Percentiles rank a stretch among this genome's conserved stretches.
Evolutionary conservation across 2,797 vertebrate species (phyloP).

Genomic region (Clarias laeviceps): DNA sequence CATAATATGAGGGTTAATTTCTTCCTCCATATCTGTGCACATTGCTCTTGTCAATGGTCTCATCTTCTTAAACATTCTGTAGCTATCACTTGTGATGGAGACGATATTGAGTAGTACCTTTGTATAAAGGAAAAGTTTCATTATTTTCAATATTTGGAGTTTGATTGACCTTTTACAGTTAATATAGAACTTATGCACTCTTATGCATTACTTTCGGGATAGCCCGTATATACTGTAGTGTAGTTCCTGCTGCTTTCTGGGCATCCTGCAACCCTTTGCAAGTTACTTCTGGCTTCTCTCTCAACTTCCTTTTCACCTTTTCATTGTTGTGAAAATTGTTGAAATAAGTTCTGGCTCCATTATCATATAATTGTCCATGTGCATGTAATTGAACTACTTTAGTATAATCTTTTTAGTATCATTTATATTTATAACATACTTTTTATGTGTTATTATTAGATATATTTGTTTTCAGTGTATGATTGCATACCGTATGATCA

Average conservation of each 20-base stretch:
- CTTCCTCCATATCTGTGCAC: too few species aligned
- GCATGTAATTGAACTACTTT: background rate
- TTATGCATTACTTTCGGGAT: too few species aligned
- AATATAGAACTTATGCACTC: too few species aligned
- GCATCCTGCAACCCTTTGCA: background rate
- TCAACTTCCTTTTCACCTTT: background rate
- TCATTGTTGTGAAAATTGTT: too few species aligned
- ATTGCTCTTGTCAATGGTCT: too few species aligned
- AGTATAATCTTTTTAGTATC: background rate
- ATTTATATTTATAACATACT: background rate
- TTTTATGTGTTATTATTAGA: background rate
- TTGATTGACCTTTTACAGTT: too few species aligned
- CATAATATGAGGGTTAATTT: too few species aligned
- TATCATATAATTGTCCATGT: background rate
- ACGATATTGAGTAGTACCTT: too few species aligned
- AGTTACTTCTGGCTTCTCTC: background rate
- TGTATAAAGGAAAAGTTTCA: too few species aligned
- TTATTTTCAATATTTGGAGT: too few species aligned
- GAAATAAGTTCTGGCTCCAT: background rate
- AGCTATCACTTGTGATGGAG: too few species aligned
- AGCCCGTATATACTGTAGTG: background rate
- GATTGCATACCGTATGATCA: background rate
- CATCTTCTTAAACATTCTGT: too few species aligned
- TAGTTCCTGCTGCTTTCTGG: background rate
- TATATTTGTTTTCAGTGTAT: background rate